A percentile compares a stretch with the other conserved stretches of the same genome.
Conservation (phyloP, 2,888 invertebrate genomes). For the Hyposoter didymator region DNA sequence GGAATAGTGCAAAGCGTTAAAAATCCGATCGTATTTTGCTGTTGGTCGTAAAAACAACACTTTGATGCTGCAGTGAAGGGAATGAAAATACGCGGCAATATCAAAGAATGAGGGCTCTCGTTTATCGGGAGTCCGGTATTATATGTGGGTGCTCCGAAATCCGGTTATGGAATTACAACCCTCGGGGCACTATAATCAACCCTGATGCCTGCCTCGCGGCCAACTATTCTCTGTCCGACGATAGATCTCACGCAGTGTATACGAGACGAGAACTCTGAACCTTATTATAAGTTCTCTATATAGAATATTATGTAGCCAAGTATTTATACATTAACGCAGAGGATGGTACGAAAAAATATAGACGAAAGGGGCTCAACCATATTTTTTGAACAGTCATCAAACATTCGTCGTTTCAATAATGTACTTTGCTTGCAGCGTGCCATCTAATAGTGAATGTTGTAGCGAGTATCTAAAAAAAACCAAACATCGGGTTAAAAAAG, state of each 20-base stretch:
- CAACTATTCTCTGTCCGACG: slow-evolving; percentile 8
- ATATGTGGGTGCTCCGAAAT: slow-evolving; percentile 66
- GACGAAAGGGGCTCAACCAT: background rate
- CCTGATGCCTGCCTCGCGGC: slow-evolving; percentile 44
- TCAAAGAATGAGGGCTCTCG: slow-evolving; percentile 60
- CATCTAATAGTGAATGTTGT: background rate
- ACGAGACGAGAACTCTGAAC: slow-evolving; percentile 41
- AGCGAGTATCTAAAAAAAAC: too few species aligned
- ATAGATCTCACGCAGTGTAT: slow-evolving; percentile 57
- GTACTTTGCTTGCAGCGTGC: background rate
- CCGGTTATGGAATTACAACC: slow-evolving; percentile 68
- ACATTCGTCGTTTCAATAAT: background rate
- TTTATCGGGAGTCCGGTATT: slow-evolving; percentile 51
- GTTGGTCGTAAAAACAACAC: slow-evolving; percentile 34
- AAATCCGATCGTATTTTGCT: slow-evolving; percentile 48
- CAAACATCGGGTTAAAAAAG: too few species aligned
- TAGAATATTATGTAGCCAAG: background rate
- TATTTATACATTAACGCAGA: background rate
- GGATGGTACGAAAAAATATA: background rate
- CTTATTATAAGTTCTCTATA: slow-evolving; percentile 32
- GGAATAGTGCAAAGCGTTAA: slow-evolving; percentile 43
- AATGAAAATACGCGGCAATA: slow-evolving; percentile 32
- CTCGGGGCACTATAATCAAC: slow-evolving; percentile 67
- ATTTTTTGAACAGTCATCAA: background rate
- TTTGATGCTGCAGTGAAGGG: slow-evolving; percentile 1